Base-by-base conservation (phyloP, 2,113 vertebrate genomes). In the Tupaia tana region DNA sequence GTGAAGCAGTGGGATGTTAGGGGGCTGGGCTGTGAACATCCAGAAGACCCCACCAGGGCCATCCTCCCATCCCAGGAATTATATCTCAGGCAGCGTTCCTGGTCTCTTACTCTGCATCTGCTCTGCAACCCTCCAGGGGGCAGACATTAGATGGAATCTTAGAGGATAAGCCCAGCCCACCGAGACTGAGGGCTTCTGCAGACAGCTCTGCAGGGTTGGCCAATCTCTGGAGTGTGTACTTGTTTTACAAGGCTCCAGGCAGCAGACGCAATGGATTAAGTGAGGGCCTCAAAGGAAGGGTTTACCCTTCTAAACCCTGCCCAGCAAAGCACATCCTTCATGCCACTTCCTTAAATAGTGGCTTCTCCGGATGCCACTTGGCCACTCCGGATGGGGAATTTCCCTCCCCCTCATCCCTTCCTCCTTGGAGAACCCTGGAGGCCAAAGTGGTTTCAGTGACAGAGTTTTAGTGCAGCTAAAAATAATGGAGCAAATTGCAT, bases 391-490 rank as follows among this genome's bases (percentile, higher is more conserved):
- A 54, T 56, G 70, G 83, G 20, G 85, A 11, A 22, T 43, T 20
- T 77, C 31, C 31, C 52, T 77, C 54, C 14, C 1, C 1, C 15
- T 61, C 9, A 31, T 7, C 9, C 10, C 52, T 63, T 81, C 34
- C 9, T 10, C 25, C 43, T 34, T 22, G 58, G 82, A 96, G 89
- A 96, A 27, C 29, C 27, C 25, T 54, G 64, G 75, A 89, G 13
- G 52, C 66, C 63, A 58, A 91, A 63, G 86, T 34, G 63, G 80
- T 75, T 91, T 96, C 75, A 73, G 73, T 27, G 92, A 70, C 29
- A 70, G 73, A 92, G n/a, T 75, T 95, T 92, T 73, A 77, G 9
- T 86, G 66, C 86, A 34, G 67, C 85, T 96, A 86, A 96, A 94
- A 86, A 94, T 90, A 90, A 83, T 69, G 89, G 91, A 86, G 27